These are phyloP conservation scores for Enoplosus armatus DNA, from an alignment of 2,797 vertebrate genomes.

Conservation along the genomic window DNA sequence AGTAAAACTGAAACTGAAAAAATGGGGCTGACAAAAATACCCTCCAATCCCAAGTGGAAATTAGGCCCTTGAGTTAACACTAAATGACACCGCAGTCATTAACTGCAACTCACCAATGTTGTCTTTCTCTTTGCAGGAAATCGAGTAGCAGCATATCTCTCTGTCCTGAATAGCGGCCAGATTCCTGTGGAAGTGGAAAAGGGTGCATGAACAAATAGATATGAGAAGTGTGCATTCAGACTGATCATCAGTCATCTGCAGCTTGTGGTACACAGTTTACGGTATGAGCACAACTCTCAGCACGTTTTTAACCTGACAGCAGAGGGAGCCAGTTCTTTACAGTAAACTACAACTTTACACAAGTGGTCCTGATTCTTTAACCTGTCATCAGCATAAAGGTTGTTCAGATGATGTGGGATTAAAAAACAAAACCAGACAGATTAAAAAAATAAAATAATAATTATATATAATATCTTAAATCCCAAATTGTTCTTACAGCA, in stretches of 20 bases:
- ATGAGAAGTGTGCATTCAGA: neutral
- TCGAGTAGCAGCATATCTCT: constrained; percentile 92
- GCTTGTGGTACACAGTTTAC: neutral
- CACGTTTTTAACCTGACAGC: constrained; percentile 19
- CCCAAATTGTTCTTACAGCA: neutral
- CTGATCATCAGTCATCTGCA: neutral
- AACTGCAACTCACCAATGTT: constrained; percentile 86
- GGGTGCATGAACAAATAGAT: neutral
- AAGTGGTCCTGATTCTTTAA: neutral
- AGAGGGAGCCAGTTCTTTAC: constrained; percentile 54
- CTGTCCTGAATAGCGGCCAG: constrained; percentile 91
- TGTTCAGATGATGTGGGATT: neutral
- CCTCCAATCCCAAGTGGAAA: neutral
- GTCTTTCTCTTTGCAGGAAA: constrained; percentile 99
- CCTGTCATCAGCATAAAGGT: neutral
- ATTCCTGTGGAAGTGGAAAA: constrained; percentile 80
- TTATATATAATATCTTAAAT: neutral
- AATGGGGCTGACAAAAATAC: neutral
- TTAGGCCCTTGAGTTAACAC: neutral
- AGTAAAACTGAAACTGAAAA: neutral
- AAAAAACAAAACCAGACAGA: neutral
- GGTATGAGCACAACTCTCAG: neutral
- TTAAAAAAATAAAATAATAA: neutral
- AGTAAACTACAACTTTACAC: neutral
- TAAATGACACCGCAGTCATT: neutral